Conservation (phyloP, 2,113 vertebrate species). For the Shinisaurus crocodilurus region DNA sequence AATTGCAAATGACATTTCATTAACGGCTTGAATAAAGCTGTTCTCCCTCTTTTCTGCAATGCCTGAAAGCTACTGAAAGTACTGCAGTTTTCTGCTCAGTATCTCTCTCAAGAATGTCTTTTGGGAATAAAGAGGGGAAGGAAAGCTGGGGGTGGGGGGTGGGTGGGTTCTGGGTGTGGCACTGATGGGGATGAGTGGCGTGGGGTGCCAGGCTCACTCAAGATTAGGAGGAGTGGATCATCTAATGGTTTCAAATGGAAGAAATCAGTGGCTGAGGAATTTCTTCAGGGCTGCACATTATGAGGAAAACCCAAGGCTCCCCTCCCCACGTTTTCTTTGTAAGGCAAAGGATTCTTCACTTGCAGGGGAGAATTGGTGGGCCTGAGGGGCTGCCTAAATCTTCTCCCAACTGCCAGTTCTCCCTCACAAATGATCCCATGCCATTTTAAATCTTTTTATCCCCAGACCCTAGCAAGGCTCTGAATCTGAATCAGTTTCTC, state of each 20-base stretch:
- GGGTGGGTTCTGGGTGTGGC: background rate
- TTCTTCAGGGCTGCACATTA: background rate
- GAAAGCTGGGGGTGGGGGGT: background rate
- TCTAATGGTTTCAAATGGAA: background rate
- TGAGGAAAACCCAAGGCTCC: background rate
- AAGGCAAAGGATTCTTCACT: background rate
- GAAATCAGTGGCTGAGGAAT: background rate
- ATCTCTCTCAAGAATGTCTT: constrained; percentile 33
- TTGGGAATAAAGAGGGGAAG: background rate
- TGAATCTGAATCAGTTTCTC: no score
- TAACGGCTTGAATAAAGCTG: constrained; percentile 75
- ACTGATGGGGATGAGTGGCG: background rate
- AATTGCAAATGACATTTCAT: constrained; percentile 78
- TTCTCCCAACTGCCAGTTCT: background rate
- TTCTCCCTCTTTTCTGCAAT: constrained; percentile 57
- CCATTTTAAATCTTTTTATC: no score
- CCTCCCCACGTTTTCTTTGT: background rate
- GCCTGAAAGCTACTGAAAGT: constrained; percentile 44
- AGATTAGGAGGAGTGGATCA: background rate
- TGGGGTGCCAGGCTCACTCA: background rate
- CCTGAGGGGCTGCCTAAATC: no score
- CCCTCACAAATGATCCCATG: background rate
- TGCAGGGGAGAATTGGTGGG: background rate
- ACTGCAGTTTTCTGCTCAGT: background rate
- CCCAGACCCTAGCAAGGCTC: no score